These are phyloP conservation scores for Sarcophaga peregrina DNA, from an alignment of 1,140 invertebrate species.

Conservation along the genomic window DNA sequence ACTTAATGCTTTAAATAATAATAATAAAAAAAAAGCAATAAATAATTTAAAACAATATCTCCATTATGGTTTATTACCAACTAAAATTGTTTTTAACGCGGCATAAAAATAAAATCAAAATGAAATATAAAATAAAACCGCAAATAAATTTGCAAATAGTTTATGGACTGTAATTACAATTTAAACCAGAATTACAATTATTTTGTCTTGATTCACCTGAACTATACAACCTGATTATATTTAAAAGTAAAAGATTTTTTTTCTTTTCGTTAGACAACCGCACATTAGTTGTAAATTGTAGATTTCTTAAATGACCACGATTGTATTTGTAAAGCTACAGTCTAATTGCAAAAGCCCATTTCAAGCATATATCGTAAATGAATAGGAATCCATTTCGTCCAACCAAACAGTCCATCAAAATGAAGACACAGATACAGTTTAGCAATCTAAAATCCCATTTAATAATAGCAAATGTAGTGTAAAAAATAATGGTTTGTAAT, in stretches of 20 bases:
- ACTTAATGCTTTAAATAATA: too few relatives aligned
- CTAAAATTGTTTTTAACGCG: too few relatives aligned
- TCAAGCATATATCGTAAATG: too few relatives aligned
- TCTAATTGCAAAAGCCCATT: neutral
- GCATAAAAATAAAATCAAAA: neutral
- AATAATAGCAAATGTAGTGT: too few relatives aligned
- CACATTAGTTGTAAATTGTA: constrained; percentile 5
- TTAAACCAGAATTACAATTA: neutral
- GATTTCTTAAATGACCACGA: constrained; percentile 12
- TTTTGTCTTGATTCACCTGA: neutral
- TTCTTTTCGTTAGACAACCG: neutral
- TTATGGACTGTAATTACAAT: neutral
- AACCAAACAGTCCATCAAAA: too few relatives aligned
- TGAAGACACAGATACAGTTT: too few relatives aligned
- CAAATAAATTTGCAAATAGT: neutral
- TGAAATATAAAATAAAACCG: neutral
- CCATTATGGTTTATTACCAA: too few relatives aligned
- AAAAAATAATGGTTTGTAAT: too few relatives aligned
- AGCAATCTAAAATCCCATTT: too few relatives aligned
- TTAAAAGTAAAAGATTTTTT: neutral
- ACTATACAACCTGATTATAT: constrained; percentile 1
- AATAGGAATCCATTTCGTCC: too few relatives aligned
- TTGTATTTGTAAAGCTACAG: neutral
- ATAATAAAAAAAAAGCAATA: too few relatives aligned
- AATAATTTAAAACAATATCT: too few relatives aligned